A percentile compares a stretch with the other conserved stretches of the same genome.
Evolutionary conservation across 2,113 vertebrate species (phyloP).

Genomic region (Pomatorhinus ruficollis): DNA sequence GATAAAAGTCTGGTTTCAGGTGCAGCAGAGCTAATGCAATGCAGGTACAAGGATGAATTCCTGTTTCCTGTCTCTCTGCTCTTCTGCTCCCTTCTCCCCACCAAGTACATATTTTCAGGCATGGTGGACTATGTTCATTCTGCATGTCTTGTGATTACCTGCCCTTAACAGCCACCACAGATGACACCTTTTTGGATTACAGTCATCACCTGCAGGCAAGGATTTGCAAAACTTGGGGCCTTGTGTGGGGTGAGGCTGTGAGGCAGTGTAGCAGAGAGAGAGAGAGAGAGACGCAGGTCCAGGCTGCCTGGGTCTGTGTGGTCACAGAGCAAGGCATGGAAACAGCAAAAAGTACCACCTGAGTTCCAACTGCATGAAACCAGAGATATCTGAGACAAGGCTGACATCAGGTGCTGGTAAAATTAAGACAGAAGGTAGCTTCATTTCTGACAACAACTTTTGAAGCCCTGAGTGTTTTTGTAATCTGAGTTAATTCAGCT

Average conservation of each 20-base stretch:
- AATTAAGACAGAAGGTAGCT: not conserved
- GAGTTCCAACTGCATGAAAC: not conserved
- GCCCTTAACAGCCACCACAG: not conserved
- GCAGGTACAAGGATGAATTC: not conserved
- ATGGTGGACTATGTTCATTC: not conserved
- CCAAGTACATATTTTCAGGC: not conserved
- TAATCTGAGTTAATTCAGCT: not conserved
- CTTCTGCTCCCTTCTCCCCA: not conserved
- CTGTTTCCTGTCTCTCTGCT: rapidly evolving
- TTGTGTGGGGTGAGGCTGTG: not conserved
- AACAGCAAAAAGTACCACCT: not conserved
- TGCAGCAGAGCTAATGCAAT: not conserved
- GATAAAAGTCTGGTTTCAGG: not conserved
- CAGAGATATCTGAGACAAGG: not conserved
- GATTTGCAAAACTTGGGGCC: not conserved
- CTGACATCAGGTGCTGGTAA: not conserved
- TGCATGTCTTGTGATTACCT: not conserved
- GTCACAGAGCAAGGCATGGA: not conserved
- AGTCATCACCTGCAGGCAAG: not conserved
- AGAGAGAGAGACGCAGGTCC: not conserved
- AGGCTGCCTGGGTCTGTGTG: not conserved
- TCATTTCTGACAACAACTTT: not conserved
- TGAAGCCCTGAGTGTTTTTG: not conserved
- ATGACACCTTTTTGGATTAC: not conserved
- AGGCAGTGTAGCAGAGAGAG: not conserved